Conservation (phyloP, 2,113 vertebrate genomes). For the Cichladusa arquata region DNA sequence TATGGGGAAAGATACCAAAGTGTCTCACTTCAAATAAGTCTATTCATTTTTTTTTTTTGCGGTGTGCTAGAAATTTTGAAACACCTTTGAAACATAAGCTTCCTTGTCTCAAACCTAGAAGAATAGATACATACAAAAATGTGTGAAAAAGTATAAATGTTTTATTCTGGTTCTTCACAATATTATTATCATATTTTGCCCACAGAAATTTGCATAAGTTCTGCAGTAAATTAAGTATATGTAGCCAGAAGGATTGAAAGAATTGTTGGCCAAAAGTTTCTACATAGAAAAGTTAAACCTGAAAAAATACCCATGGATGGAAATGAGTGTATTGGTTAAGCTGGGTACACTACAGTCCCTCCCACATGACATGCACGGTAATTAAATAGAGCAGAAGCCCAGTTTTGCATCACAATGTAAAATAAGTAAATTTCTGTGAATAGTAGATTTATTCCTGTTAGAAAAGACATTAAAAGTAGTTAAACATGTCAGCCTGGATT, state of each 20-base stretch:
- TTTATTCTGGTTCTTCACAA: not conserved
- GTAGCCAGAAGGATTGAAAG: not conserved
- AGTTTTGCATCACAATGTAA: not conserved
- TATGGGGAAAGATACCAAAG: not conserved
- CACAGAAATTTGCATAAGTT: not conserved
- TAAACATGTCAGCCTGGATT: conserved; percentile 33
- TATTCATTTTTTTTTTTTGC: not conserved
- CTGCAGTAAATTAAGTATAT: not conserved
- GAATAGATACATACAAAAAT: not conserved
- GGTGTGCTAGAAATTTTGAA: not conserved
- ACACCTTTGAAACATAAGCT: not conserved
- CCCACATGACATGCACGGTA: not conserved
- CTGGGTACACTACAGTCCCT: not conserved
- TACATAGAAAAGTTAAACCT: not conserved
- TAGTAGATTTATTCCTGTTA: conserved; percentile 47
- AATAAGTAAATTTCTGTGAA: conserved; percentile 17
- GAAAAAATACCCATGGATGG: not conserved
- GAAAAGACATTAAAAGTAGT: conserved; percentile 51
- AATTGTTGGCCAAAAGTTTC: not conserved
- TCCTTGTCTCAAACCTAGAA: not conserved
- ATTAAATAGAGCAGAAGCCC: not conserved
- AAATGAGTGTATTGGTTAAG: not conserved
- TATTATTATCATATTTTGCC: not conserved
- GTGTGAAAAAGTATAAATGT: not conserved
- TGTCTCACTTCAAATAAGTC: not conserved